Percentiles rank a stretch among this genome's conserved stretches.
These are phyloP conservation scores for Coleophora deauratella DNA, from an alignment of 2,888 invertebrate genomes.

Conservation along the genomic window DNA sequence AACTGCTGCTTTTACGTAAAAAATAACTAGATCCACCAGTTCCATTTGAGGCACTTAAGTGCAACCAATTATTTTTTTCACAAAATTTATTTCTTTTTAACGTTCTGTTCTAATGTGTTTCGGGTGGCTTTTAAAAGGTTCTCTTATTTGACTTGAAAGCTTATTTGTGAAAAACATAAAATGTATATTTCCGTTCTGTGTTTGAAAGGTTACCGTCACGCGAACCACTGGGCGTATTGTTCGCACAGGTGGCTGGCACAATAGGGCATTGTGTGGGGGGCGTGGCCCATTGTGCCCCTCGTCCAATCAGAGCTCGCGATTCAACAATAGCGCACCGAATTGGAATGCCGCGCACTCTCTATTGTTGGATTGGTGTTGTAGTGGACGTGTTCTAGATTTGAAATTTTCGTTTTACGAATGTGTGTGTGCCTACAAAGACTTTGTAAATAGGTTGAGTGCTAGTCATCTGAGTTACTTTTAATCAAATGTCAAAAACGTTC, in stretches of 20 bases:
- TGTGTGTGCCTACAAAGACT: conserved; percentile 15
- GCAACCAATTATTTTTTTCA: conserved; percentile 35
- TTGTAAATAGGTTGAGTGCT: not conserved
- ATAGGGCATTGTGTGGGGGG: conserved; percentile 68
- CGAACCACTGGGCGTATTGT: conserved; percentile 43
- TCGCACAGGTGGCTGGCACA: conserved; percentile 41
- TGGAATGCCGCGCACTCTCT: conserved; percentile 56
- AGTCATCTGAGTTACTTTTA: no score
- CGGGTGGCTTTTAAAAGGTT: conserved; percentile 34
- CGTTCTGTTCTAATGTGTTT: conserved; percentile 43
- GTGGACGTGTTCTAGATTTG: conserved; percentile 28
- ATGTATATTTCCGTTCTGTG: not conserved
- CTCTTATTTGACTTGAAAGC: no score
- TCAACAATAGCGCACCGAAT: conserved; percentile 71
- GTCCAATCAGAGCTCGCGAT: conserved; percentile 49
- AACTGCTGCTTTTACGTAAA: conserved; percentile 52
- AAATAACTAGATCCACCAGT: conserved; percentile 46
- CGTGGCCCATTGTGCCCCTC: conserved; percentile 66
- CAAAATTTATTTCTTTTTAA: conserved; percentile 40
- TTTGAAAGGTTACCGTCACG: not conserved
- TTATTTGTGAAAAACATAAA: no score
- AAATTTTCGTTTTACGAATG: conserved; percentile 27
- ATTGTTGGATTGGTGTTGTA: conserved; percentile 58
- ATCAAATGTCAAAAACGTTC: no score
- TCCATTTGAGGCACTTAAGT: conserved; percentile 58